phyloP scores from a whole-genome alignment of 2,113 vertebrate species.

The Siniperca knerii region DNA sequence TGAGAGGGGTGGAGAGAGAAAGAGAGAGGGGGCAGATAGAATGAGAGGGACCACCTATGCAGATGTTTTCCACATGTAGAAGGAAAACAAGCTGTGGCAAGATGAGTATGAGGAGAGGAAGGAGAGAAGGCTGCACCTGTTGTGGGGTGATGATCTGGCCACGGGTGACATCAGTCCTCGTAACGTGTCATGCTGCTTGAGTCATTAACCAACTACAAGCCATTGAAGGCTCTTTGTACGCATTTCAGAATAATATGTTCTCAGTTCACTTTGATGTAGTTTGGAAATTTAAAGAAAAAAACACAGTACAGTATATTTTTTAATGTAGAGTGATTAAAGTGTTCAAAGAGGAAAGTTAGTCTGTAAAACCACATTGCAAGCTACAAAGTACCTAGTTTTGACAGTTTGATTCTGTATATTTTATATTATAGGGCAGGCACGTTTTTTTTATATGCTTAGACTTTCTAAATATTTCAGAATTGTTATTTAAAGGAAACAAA shows the following conservation, averaged over 20 bases:
- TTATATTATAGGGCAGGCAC: background rate
- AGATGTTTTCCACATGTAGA: constrained; percentile 81
- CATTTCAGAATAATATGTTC: constrained; percentile 6
- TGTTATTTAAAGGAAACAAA: background rate
- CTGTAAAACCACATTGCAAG: constrained; percentile 5
- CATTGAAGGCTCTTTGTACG: constrained; percentile 2
- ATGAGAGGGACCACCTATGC: constrained; percentile 75
- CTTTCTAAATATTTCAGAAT: background rate
- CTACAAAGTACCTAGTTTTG: background rate
- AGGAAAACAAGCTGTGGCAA: constrained; percentile 70
- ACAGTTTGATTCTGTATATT: background rate
- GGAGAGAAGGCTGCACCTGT: constrained; percentile 72
- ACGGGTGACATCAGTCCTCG: constrained; percentile 55
- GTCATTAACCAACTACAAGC: constrained; percentile 44
- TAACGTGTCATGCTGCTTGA: constrained; percentile 51
- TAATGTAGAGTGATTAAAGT: background rate
- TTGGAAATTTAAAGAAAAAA: background rate
- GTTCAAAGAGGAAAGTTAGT: background rate
- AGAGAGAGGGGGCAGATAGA: background rate
- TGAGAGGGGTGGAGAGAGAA: constrained; percentile 31
- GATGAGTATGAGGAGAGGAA: constrained; percentile 34
- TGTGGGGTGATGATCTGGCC: constrained; percentile 66
- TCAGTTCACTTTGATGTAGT: constrained; percentile 6
- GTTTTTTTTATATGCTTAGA: background rate
- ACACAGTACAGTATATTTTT: background rate